phyloP scores from a whole-genome alignment of 2,797 vertebrate species.

The Miichthys miiuy region DNA sequence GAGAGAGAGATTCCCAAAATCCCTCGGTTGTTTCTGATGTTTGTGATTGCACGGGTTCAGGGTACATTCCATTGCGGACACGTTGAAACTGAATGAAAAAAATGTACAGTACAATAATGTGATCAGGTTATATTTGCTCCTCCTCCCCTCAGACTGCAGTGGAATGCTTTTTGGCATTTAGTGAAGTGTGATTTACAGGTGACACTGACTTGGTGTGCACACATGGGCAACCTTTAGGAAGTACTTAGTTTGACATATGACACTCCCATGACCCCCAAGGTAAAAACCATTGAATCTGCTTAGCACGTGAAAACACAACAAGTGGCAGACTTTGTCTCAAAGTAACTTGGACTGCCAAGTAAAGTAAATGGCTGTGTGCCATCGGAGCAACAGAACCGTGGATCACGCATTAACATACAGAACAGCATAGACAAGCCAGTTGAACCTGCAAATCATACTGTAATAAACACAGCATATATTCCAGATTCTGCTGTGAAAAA shows the following conservation, averaged over 20 bases:
- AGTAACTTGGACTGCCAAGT: neutral
- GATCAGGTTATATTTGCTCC: neutral
- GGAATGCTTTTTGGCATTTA: conserved; percentile 54
- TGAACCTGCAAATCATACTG: neutral
- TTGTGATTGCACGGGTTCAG: neutral
- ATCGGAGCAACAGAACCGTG: neutral
- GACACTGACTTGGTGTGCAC: conserved; percentile 58
- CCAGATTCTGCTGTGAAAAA: neutral
- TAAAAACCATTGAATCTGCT: conserved; percentile 31
- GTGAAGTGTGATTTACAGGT: conserved; percentile 65
- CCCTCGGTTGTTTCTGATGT: neutral
- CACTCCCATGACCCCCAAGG: conserved; percentile 58
- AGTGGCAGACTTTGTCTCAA: neutral
- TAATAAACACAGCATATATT: neutral
- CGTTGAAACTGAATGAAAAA: neutral
- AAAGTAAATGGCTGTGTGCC: neutral
- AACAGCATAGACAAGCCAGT: too few relatives aligned
- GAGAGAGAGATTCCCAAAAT: neutral
- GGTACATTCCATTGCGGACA: neutral
- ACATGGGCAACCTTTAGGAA: conserved; percentile 70
- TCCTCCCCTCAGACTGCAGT: conserved; percentile 20
- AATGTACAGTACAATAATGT: conserved; percentile 4
- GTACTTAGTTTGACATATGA: conserved; percentile 71
- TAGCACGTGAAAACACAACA: conserved; percentile 13
- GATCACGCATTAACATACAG: neutral